phyloP scores from a whole-genome alignment of 2,888 invertebrate species.

The Octonoba sinensis region DNA sequence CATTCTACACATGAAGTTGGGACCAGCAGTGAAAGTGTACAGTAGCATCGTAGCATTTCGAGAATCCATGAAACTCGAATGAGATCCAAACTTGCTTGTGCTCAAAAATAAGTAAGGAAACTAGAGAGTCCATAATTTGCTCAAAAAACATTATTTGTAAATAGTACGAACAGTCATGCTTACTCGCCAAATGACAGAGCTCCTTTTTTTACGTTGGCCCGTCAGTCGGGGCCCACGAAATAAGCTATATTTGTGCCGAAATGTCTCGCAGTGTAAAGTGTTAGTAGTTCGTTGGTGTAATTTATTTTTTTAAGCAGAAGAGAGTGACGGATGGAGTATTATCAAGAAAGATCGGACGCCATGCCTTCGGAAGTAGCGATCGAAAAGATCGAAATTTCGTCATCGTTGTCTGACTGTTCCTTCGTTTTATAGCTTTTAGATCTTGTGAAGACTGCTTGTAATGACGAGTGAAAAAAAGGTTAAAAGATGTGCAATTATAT shows the following conservation, averaged over 20 bases:
- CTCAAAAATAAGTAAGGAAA: constrained; percentile 2
- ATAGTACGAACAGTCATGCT: neutral
- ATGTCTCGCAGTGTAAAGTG: too few species aligned
- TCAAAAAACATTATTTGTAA: constrained; percentile 31
- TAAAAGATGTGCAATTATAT: too few species aligned
- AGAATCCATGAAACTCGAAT: constrained; percentile 52
- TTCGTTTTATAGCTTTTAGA: too few species aligned
- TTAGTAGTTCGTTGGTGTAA: neutral
- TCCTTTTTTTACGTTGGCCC: neutral
- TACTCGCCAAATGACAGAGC: constrained; percentile 19
- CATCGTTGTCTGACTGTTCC: too few species aligned
- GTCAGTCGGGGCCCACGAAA: too few species aligned
- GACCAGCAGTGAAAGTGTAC: constrained; percentile 87
- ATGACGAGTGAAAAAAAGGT: too few species aligned
- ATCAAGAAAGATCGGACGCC: too few species aligned
- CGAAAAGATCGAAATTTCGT: too few species aligned
- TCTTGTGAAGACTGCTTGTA: too few species aligned
- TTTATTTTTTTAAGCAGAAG: constrained; percentile 43
- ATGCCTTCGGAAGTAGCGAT: too few species aligned
- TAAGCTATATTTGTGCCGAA: too few species aligned
- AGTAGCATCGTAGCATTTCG: constrained; percentile 75
- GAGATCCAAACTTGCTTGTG: neutral
- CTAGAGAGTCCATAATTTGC: constrained; percentile 42
- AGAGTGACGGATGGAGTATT: too few species aligned
- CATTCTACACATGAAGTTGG: constrained; percentile 82